These are phyloP conservation scores for Pristionchus mayeri DNA, from an alignment of 2,888 invertebrate species.

Conservation along the genomic window DNA sequence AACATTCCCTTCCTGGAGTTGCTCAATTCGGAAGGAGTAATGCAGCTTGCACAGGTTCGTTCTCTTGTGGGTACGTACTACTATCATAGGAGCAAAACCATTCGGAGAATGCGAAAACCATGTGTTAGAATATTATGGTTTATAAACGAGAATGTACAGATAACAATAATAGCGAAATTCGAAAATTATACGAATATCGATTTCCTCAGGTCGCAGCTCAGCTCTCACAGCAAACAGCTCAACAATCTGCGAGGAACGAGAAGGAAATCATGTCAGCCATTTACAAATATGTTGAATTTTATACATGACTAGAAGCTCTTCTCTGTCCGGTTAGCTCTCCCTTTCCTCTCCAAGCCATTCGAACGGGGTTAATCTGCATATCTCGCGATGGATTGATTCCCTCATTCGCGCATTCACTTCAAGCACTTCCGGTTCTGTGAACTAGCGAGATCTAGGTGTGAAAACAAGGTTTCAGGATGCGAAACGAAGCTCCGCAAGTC, in stretches of 20 bases:
- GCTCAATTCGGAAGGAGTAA: slow-evolving; percentile 36
- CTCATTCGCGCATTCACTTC: not conserved
- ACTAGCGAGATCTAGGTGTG: not conserved
- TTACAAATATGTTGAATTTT: no score
- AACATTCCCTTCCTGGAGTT: slow-evolving; percentile 48
- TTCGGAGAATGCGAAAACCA: no score
- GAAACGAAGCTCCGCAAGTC: slow-evolving; percentile 56
- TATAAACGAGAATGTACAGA: no score
- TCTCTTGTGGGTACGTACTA: no score
- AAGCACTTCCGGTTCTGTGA: slow-evolving; percentile 19
- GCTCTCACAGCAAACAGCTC: slow-evolving; percentile 30
- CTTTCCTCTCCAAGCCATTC: not conserved
- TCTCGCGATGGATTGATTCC: not conserved
- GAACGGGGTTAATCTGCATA: slow-evolving; percentile 39
- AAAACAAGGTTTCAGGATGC: slow-evolving; percentile 3
- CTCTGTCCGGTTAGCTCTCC: slow-evolving; percentile 1
- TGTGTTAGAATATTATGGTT: no score
- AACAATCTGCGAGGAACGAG: slow-evolving; percentile 32
- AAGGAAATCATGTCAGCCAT: slow-evolving; percentile 35
- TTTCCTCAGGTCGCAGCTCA: slow-evolving; percentile 19
- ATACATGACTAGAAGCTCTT: no score
- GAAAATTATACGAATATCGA: no score
- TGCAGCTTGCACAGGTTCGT: slow-evolving; percentile 43
- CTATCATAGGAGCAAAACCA: no score
- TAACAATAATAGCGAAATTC: no score